A percentile compares a stretch with the other conserved stretches of the same genome.
phyloP scores from a whole-genome alignment of 1,140 invertebrate genomes.

The Pemphigus obesinymphae region DNA sequence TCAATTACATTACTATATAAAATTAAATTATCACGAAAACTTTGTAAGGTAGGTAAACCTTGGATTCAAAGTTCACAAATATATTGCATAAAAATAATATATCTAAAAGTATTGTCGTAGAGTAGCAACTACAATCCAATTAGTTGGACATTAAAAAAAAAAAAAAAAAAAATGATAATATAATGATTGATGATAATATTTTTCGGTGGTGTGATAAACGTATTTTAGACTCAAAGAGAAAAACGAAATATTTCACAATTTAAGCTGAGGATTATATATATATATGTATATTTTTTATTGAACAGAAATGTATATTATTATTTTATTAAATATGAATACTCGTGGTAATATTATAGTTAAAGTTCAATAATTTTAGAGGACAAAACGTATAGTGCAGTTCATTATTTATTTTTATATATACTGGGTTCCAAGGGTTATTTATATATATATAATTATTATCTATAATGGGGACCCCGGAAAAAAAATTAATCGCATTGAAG shows the following conservation, averaged over 20 bases:
- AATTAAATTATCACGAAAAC: background rate
- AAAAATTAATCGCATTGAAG: background rate
- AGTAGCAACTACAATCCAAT: background rate
- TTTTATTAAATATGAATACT: background rate
- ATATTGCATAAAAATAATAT: background rate
- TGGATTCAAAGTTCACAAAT: background rate
- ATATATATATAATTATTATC: background rate
- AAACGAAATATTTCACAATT: too few relatives aligned
- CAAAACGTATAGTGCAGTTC: background rate
- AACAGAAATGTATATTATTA: too few relatives aligned
- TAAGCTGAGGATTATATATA: background rate
- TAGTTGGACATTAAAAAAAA: background rate
- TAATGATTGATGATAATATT: too few relatives aligned
- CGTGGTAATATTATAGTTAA: background rate
- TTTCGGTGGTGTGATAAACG: too few relatives aligned
- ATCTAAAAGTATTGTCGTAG: background rate
- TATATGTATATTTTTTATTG: too few relatives aligned
- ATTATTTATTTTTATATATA: background rate
- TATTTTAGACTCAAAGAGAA: too few relatives aligned
- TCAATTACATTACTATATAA: background rate
- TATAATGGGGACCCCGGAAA: background rate
- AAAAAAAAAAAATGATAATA: too few relatives aligned
- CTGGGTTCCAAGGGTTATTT: background rate
- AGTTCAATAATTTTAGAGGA: background rate
- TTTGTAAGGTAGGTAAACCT: background rate